phyloP scores from a whole-genome alignment of 2,113 vertebrate genomes.

The Podarcis muralis region DNA sequence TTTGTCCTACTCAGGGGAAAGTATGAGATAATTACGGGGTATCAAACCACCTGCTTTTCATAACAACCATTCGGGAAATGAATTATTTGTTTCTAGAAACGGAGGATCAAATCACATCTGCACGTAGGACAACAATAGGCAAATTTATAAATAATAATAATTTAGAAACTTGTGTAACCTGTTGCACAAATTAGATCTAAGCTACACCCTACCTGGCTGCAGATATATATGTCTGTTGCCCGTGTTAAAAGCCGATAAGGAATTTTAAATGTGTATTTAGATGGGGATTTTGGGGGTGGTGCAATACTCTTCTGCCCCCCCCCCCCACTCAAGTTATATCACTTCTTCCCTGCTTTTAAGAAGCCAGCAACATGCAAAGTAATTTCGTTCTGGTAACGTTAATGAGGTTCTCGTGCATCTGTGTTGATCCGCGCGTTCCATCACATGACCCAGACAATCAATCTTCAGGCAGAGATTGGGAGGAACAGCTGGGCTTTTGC shows the following conservation, averaged over 20 bases:
- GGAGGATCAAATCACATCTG: neutral
- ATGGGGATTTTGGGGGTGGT: neutral
- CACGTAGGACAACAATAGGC: neutral
- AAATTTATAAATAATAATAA: neutral
- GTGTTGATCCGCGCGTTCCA: constrained; percentile 80
- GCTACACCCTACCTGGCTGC: neutral
- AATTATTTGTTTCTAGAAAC: neutral
- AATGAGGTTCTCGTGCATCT: constrained; percentile 59
- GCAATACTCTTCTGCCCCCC: neutral
- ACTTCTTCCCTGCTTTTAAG: neutral
- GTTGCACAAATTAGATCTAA: neutral
- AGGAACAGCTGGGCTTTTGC: constrained; percentile 75
- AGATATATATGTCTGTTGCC: neutral
- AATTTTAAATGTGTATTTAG: neutral
- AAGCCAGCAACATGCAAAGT: neutral
- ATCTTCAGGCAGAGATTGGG: constrained; percentile 72
- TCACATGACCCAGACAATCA: constrained; percentile 82
- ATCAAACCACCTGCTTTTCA: neutral
- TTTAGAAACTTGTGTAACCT: neutral
- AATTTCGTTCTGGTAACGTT: constrained; percentile 26
- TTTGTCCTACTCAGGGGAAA: rapidly evolving
- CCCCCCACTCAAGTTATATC: neutral
- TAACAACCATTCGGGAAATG: neutral
- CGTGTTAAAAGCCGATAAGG: neutral
- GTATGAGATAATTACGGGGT: neutral